phyloP scores from a whole-genome alignment of 2,888 invertebrate species.

The Cheilosia pagana region DNA sequence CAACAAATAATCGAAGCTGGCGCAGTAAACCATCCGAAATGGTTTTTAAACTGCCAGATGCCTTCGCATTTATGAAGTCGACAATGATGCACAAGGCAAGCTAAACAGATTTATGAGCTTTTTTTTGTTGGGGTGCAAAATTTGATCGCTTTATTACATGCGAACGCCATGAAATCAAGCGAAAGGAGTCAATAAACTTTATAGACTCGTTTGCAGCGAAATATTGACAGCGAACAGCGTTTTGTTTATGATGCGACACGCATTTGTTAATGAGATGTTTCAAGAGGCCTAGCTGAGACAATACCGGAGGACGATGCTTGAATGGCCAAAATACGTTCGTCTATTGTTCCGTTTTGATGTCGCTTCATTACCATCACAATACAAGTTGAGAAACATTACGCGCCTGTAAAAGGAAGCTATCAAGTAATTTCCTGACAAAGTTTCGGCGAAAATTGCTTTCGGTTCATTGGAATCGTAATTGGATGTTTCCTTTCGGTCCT shows the following conservation, averaged over 20 bases:
- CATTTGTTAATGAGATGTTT: slow-evolving; percentile 15
- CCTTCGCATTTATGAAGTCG: slow-evolving; percentile 71
- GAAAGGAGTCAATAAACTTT: slow-evolving; percentile 55
- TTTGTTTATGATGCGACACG: slow-evolving; percentile 2
- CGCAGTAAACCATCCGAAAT: slow-evolving; percentile 71
- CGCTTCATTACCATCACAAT: slow-evolving; percentile 1
- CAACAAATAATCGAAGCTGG: slow-evolving; percentile 74
- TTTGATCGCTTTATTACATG: slow-evolving; percentile 47
- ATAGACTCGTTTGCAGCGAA: slow-evolving; percentile 19
- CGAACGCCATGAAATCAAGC: slow-evolving; percentile 6
- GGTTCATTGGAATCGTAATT: slow-evolving; percentile 45
- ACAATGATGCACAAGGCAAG: slow-evolving; percentile 56
- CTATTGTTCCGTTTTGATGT: slow-evolving; percentile 8
- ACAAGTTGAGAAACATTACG: background rate
- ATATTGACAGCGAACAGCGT: background rate
- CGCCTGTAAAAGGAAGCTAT: slow-evolving; percentile 44
- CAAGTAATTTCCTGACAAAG: slow-evolving; percentile 36
- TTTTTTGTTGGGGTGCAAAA: slow-evolving; percentile 23
- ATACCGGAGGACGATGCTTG: background rate
- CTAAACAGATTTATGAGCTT: slow-evolving; percentile 66
- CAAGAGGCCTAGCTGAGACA: background rate
- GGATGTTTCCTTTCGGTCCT: slow-evolving; percentile 26
- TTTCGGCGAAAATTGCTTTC: slow-evolving; percentile 42
- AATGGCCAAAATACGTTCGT: slow-evolving; percentile 4
- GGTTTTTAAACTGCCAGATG: slow-evolving; percentile 73